Evolutionary conservation across 2,888 invertebrate species (phyloP).

Genomic region (Apantesis nais): DNA sequence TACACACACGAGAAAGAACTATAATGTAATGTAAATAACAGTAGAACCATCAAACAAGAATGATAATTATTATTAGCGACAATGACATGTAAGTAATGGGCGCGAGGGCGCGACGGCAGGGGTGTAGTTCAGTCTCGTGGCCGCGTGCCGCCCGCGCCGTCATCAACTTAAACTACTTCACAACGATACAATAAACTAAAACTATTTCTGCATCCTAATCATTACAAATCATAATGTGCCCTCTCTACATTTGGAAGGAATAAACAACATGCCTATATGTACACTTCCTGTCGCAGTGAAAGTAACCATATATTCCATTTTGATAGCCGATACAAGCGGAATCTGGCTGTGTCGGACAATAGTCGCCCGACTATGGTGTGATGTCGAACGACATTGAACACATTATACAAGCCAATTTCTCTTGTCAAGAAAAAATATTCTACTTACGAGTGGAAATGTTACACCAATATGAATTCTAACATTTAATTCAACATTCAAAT

Average conservation of each 20-base stretch:
- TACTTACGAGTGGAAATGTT: conserved; percentile 53
- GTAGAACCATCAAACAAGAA: conserved; percentile 79
- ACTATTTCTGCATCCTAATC: conserved; percentile 79
- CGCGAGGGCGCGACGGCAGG: conserved; percentile 70
- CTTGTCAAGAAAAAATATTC: conserved; percentile 49
- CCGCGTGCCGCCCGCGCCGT: conserved; percentile 72
- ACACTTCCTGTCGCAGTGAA: conserved; percentile 70
- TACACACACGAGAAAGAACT: conserved; percentile 78
- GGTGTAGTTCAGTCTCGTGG: conserved; percentile 83
- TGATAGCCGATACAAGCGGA: conserved; percentile 63
- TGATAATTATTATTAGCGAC: conserved; percentile 71
- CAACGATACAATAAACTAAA: conserved; percentile 84
- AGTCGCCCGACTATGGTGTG: conserved; percentile 30
- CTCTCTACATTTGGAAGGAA: conserved; percentile 77
- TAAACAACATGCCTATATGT: conserved; percentile 79
- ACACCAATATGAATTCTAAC: conserved; percentile 57
- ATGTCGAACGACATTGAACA: conserved; percentile 38
- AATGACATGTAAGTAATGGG: conserved; percentile 74
- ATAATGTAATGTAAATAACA: conserved; percentile 73
- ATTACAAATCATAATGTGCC: conserved; percentile 75
- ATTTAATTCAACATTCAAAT: conserved; percentile 57
- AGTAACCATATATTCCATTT: conserved; percentile 64
- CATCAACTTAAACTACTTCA: conserved; percentile 81
- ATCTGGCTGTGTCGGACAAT: conserved; percentile 53
- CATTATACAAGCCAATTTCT: conserved; percentile 49